Percentiles rank a stretch among this genome's conserved stretches.
Evolutionary conservation across 2,113 vertebrate species (phyloP).

Genomic region (Sprattus sprattus): DNA sequence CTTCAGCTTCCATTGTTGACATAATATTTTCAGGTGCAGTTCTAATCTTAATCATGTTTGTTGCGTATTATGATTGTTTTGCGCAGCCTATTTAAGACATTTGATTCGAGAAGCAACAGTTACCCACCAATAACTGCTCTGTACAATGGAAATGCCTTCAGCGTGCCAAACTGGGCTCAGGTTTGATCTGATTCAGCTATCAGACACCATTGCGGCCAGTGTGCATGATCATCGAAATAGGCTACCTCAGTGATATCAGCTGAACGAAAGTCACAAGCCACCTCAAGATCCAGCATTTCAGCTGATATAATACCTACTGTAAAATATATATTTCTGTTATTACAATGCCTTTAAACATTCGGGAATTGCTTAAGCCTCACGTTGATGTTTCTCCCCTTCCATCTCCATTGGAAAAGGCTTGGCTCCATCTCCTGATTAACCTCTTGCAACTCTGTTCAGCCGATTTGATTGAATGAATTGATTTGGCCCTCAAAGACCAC

Average conservation of each 20-base stretch:
- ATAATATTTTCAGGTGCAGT: background rate
- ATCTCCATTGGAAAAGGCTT: slow-evolving; percentile 17
- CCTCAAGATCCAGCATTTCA: background rate
- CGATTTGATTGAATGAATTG: slow-evolving; percentile 35
- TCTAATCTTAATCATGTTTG: too few relatives aligned
- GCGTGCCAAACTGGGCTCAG: background rate
- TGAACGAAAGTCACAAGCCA: background rate
- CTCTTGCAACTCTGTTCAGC: slow-evolving; percentile 32
- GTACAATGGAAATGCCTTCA: background rate
- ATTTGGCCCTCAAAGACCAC: slow-evolving; percentile 25
- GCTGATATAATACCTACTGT: background rate
- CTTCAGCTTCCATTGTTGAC: background rate
- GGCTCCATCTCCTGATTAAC: slow-evolving; percentile 41
- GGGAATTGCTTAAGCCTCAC: background rate
- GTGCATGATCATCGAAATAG: background rate
- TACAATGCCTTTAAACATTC: background rate
- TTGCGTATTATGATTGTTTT: background rate
- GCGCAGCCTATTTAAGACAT: background rate
- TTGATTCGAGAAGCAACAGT: slow-evolving; percentile 2
- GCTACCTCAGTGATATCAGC: background rate
- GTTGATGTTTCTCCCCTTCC: background rate
- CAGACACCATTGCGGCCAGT: background rate
- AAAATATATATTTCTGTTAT: background rate
- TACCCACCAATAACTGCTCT: background rate
- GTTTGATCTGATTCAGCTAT: background rate